Conservation (phyloP, 2,888 invertebrate genomes). For the Oxycera nigricornis region DNA sequence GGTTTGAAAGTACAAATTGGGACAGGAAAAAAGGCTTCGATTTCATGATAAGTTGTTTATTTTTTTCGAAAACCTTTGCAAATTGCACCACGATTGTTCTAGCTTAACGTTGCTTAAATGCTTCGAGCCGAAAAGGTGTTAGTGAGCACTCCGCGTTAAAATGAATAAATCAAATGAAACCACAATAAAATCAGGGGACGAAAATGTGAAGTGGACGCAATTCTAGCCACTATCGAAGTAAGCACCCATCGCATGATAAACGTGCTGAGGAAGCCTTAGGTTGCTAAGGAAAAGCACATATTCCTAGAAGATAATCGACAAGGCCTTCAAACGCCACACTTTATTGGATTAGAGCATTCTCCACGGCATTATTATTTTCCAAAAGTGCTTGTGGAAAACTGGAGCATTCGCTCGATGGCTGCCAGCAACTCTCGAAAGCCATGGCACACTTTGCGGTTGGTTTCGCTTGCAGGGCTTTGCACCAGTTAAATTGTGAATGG, state of each 20-base stretch:
- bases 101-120: too few relatives aligned
- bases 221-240: too few relatives aligned
- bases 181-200: too few relatives aligned
- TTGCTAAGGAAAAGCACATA: not conserved
- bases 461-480: not conserved
- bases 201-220: too few relatives aligned
- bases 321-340: constrained; percentile 8
- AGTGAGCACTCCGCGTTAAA: too few relatives aligned
- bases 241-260: not conserved
- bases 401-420: not conserved
- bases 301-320: constrained; percentile 13
- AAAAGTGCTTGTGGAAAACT: not conserved
- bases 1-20: too few relatives aligned
- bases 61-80: too few relatives aligned
- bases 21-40: too few relatives aligned
- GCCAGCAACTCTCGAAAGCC: not conserved
- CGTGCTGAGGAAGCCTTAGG: constrained; percentile 22
- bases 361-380: constrained; percentile 1
- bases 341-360: constrained; percentile 31
- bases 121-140: too few relatives aligned
- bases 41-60: too few relatives aligned
- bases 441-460: not conserved
- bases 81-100: too few relatives aligned
- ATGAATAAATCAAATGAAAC: too few relatives aligned
- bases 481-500: not conserved